Percentiles rank a stretch among this genome's conserved stretches.
phyloP scores from a whole-genome alignment of 1,140 invertebrate species.

The Notospermus geniculatus region DNA sequence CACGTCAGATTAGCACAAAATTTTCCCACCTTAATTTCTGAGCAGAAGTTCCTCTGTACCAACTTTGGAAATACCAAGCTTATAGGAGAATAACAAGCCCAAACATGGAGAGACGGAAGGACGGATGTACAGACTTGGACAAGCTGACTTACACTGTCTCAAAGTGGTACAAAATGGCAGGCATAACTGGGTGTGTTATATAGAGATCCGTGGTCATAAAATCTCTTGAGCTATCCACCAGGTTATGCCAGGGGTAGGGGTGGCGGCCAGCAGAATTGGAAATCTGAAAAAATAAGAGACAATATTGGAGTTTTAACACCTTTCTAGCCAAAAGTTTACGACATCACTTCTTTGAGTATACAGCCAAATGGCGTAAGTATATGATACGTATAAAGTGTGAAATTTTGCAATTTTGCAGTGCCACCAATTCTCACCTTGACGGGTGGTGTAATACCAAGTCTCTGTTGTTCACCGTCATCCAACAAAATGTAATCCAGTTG shows the following conservation, averaged over 20 bases:
- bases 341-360: too few species aligned
- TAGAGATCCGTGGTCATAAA: slow-evolving; percentile 47
- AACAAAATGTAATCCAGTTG: slow-evolving; percentile 69
- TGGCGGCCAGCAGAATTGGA: slow-evolving; percentile 43
- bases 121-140: background rate
- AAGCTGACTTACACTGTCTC: slow-evolving; percentile 40
- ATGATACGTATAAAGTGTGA: too few species aligned
- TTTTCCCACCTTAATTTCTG: too few species aligned
- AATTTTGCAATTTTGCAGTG: too few species aligned
- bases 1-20: background rate
- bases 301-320: background rate
- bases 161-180: slow-evolving; percentile 48
- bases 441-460: slow-evolving; percentile 63
- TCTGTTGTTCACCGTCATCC: slow-evolving; percentile 64
- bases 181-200: slow-evolving; percentile 52
- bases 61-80: too few species aligned
- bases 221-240: slow-evolving; percentile 30
- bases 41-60: too few species aligned
- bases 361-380: too few species aligned
- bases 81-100: too few species aligned
- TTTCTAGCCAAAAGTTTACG: too few species aligned
- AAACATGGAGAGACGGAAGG: background rate
- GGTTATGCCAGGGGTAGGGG: slow-evolving; percentile 50
- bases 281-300: slow-evolving; percentile 31
- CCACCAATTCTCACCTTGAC: slow-evolving; percentile 53